Evolutionary conservation across 2,113 vertebrate genomes (phyloP).

Genomic region (Sphyrna mokarran): DNA sequence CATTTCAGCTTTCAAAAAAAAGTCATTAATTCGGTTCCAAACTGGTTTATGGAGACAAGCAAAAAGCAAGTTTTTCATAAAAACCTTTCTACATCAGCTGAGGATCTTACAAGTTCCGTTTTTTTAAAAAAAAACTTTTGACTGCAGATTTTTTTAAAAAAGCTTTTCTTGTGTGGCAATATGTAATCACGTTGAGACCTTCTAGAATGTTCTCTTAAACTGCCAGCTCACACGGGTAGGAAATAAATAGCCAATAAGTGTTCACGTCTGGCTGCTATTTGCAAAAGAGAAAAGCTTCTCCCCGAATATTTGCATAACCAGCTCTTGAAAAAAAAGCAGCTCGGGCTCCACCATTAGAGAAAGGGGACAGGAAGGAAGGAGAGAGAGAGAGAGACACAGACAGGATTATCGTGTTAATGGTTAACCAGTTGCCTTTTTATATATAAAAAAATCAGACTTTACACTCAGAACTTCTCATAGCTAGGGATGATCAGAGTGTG

Average conservation of each 20-base stretch:
- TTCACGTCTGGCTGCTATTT: conserved; percentile 15
- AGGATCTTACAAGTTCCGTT: too few relatives aligned
- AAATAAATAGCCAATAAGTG: not conserved
- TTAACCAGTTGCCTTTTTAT: not conserved
- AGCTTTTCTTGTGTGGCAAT: not conserved
- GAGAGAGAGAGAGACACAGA: too few relatives aligned
- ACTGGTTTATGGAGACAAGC: not conserved
- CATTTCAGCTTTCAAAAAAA: not conserved
- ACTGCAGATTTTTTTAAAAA: not conserved
- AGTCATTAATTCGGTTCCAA: not conserved
- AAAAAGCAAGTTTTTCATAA: not conserved
- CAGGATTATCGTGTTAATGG: not conserved
- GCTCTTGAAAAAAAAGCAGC: not conserved
- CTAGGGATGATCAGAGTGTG: not conserved
- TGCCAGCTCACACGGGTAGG: not conserved
- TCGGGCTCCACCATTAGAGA: not conserved
- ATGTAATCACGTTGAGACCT: conserved; percentile 8
- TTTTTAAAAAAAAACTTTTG: too few relatives aligned
- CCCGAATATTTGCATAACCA: not conserved
- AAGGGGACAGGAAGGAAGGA: not conserved
- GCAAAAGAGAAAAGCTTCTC: not conserved
- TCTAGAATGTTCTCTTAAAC: conserved; percentile 6
- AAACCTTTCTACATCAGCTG: too few relatives aligned
- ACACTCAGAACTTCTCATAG: not conserved
- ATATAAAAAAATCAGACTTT: not conserved